Evolutionary conservation across 1,140 invertebrate species (phyloP).

Genomic region (Trigoniulus corallinus): DNA sequence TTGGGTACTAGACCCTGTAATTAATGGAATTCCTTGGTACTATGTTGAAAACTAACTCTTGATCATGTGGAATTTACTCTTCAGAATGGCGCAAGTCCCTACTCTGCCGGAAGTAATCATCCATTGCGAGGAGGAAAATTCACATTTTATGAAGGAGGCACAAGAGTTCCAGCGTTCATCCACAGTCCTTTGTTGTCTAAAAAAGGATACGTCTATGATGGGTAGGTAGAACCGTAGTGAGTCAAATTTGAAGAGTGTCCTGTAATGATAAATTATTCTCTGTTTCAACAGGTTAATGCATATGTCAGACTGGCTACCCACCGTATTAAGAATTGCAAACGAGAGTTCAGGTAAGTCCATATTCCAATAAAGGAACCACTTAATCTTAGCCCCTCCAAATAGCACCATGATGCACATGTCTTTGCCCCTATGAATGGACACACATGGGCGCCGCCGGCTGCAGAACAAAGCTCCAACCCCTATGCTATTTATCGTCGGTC

Average conservation of each 20-base stretch:
- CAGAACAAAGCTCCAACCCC: too few species aligned
- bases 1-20: too few species aligned
- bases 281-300: conserved; percentile 24
- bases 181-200: conserved; percentile 17
- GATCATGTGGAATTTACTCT: neutral
- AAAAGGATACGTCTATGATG: conserved; percentile 3
- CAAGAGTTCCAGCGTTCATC: conserved; percentile 23
- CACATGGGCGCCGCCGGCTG: too few species aligned
- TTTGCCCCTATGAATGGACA: too few species aligned
- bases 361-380: too few species aligned
- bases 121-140: conserved; percentile 29
- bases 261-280: neutral
- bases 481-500: too few species aligned
- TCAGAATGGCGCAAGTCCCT: conserved; percentile 1
- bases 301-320: conserved; percentile 31
- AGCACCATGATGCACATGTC: too few species aligned
- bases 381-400: too few species aligned
- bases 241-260: neutral
- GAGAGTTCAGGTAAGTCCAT: conserved; percentile 7
- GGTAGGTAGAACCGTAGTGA: neutral
- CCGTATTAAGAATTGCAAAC: conserved; percentile 25
- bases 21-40: too few species aligned
- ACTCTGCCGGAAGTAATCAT: conserved; percentile 30
- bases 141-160: conserved; percentile 31
- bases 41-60: too few species aligned